Percentiles rank a stretch among this genome's conserved stretches.
These are phyloP conservation scores for Wasmannia auropunctata DNA, from an alignment of 1,140 invertebrate genomes.

Conservation along the genomic window DNA sequence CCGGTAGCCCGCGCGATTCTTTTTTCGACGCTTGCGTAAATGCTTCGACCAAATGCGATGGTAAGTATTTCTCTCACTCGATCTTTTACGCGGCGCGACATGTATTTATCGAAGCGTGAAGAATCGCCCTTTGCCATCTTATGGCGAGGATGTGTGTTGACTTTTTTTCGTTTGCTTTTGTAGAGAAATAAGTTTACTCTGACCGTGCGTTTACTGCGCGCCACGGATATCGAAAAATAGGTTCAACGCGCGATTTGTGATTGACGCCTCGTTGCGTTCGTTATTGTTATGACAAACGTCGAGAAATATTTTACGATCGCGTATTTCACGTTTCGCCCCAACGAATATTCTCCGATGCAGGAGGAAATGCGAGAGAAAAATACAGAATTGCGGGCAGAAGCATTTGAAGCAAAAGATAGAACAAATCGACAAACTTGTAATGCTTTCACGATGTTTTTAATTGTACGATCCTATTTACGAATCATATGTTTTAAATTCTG, in stretches of 20 bases:
- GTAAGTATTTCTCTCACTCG: conserved; percentile 8
- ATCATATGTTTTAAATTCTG: not conserved
- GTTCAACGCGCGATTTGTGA: conserved; percentile 37
- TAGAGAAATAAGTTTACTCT: not conserved
- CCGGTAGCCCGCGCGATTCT: not conserved
- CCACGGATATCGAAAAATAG: conserved; percentile 32
- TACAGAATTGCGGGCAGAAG: not conserved
- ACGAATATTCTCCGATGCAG: conserved; percentile 1
- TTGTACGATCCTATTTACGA: not conserved
- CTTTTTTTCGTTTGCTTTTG: conserved; percentile 23
- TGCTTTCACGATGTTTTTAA: not conserved
- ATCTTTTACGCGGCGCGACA: not conserved
- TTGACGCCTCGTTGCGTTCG: conserved; percentile 29
- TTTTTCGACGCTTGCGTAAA: conserved; percentile 29
- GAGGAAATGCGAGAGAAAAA: not conserved
- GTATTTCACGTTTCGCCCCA: not conserved
- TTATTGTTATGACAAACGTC: conserved; percentile 38
- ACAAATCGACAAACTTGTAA: not conserved
- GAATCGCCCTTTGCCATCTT: conserved; percentile 12
- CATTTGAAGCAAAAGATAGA: not conserved
- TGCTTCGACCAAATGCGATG: not conserved
- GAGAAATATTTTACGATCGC: conserved; percentile 18
- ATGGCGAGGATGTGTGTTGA: conserved; percentile 25
- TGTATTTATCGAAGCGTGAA: not conserved
- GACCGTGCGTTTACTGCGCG: not conserved